Evolutionary conservation across 2,113 vertebrate species (phyloP).

Genomic region (Zapornia atra): DNA sequence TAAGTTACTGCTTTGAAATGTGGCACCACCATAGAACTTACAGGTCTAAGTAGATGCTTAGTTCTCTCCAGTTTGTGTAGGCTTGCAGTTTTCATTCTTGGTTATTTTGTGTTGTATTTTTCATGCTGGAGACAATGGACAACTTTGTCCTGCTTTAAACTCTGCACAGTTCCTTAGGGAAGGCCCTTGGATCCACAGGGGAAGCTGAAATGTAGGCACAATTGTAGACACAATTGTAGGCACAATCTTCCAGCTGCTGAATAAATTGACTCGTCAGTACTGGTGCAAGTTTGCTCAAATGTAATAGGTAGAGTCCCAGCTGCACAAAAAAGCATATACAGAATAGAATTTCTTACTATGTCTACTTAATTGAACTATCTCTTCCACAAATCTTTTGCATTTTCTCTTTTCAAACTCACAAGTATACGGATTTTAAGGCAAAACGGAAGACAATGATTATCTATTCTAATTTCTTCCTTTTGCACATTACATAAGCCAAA

Average conservation of each 20-base stretch:
- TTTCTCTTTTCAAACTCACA: conserved; percentile 8
- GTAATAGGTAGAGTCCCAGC: background rate
- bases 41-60: background rate
- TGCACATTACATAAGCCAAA: background rate
- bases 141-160: background rate
- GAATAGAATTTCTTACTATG: background rate
- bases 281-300: background rate
- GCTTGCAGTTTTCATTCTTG: background rate
- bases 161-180: background rate
- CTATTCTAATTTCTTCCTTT: background rate
- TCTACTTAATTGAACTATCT: background rate
- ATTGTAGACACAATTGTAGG: too few relatives aligned
- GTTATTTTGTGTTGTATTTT: background rate
- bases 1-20: conserved; percentile 43
- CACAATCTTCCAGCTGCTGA: background rate
- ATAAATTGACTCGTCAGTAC: background rate
- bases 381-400: background rate
- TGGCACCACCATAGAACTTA: background rate
- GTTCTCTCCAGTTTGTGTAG: background rate
- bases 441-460: background rate
- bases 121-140: background rate
- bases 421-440: background rate
- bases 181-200: background rate
- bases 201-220: background rate
- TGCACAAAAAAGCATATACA: background rate